Evolutionary conservation across 1,140 invertebrate species (phyloP).

Genomic region (Euborellia annulipes): DNA sequence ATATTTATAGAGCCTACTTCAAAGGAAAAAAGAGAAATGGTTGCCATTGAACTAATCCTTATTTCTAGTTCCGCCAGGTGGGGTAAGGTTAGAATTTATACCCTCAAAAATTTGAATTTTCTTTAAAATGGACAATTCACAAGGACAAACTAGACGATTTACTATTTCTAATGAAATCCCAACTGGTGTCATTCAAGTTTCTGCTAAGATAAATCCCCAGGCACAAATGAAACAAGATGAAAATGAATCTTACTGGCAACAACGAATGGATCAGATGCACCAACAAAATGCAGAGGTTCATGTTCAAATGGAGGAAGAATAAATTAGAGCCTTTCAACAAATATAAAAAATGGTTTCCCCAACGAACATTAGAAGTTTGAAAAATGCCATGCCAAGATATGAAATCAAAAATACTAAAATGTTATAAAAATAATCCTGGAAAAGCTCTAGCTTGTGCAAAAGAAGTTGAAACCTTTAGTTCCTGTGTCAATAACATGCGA

Average conservation of each 20-base stretch:
- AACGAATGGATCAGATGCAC: not conserved
- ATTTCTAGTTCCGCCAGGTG: too few species aligned
- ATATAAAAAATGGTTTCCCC: constrained; percentile 5
- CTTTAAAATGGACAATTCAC: too few species aligned
- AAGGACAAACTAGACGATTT: too few species aligned
- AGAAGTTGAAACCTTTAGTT: constrained; percentile 9
- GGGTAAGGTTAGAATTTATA: too few species aligned
- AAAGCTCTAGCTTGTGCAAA: constrained; percentile 9
- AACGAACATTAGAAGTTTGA: not conserved
- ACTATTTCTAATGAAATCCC: too few species aligned
- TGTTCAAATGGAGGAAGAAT: constrained; percentile 8
- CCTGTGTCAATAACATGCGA: constrained; percentile 8
- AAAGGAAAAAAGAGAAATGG: too few species aligned
- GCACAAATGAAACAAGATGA: not conserved
- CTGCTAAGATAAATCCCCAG: too few species aligned
- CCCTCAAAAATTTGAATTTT: too few species aligned
- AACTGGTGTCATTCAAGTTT: too few species aligned
- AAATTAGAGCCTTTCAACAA: constrained; percentile 5
- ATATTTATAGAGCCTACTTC: too few species aligned
- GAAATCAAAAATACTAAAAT: constrained; percentile 3
- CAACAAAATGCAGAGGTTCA: constrained; percentile 1
- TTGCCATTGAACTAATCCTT: too few species aligned
- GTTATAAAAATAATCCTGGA: constrained; percentile 9
- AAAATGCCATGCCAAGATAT: constrained; percentile 4
- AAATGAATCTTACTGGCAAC: constrained; percentile 3